A percentile compares a stretch with the other conserved stretches of the same genome.
Evolutionary conservation across 2,888 invertebrate genomes (phyloP).

Genomic region (Clivina fossor): DNA sequence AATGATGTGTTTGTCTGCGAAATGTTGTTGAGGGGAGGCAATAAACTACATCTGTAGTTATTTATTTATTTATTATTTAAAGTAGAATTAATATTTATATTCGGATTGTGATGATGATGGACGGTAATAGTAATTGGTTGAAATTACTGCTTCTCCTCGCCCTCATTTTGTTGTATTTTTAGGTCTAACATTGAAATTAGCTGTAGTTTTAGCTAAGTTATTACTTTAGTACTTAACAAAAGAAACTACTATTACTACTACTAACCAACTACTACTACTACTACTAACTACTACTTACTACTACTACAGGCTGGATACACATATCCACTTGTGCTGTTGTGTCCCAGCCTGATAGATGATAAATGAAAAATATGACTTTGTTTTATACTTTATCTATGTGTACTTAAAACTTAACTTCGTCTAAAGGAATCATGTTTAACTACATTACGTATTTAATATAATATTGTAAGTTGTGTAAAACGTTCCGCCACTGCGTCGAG

Average conservation of each 20-base stretch:
- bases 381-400: conserved; percentile 51
- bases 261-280: too few relatives aligned
- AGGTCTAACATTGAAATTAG: conserved; percentile 49
- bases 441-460: conserved; percentile 49
- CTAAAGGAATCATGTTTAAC: conserved; percentile 37
- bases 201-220: conserved; percentile 31
- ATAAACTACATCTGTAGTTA: conserved; percentile 43
- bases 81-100: conserved; percentile 45
- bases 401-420: conserved; percentile 46
- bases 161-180: conserved; percentile 51
- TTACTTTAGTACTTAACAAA: conserved; percentile 33
- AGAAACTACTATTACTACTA: too few relatives aligned
- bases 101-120: conserved; percentile 36
- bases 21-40: conserved; percentile 49
- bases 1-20: conserved; percentile 53
- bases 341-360: conserved; percentile 27
- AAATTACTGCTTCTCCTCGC: conserved; percentile 50
- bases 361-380: conserved; percentile 41
- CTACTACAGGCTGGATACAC: conserved; percentile 27
- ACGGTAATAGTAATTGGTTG: conserved; percentile 38
- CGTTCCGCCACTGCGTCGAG: conserved; percentile 45
- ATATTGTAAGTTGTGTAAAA: conserved; percentile 53
- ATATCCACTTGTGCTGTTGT: too few relatives aligned
- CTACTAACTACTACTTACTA: too few relatives aligned
- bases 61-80: conserved; percentile 34